Evolutionary conservation across 2,797 vertebrate genomes (phyloP).

Genomic region (Acipenser transmontanus): DNA sequence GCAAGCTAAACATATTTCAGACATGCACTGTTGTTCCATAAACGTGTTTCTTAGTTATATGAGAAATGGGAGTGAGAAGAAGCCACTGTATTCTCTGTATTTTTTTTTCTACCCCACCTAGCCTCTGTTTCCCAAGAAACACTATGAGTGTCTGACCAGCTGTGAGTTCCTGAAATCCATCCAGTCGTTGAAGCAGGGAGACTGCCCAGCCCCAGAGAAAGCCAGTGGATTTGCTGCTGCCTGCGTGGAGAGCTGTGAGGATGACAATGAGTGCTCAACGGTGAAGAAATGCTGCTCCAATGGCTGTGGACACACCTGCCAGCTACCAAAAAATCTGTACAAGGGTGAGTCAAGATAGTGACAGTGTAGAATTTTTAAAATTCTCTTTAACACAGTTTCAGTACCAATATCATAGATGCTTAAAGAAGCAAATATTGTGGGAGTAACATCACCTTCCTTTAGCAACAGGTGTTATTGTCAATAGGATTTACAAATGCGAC

Average conservation of each 20-base stretch:
- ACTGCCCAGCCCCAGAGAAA: conserved; percentile 82
- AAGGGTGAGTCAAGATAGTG: conserved; percentile 66
- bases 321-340: conserved; percentile 83
- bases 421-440: conserved; percentile 33
- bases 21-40: too few species aligned
- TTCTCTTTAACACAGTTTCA: conserved; percentile 30
- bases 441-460: conserved; percentile 27
- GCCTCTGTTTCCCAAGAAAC: conserved; percentile 91
- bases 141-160: conserved; percentile 90
- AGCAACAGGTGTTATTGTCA: too few species aligned
- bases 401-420: conserved; percentile 39
- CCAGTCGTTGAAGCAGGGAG: conserved; percentile 82
- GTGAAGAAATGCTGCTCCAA: conserved; percentile 91
- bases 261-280: conserved; percentile 78
- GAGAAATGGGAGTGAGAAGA: conserved; percentile 39
- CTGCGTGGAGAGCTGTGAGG: conserved; percentile 89
- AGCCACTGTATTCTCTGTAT: conserved; percentile 29
- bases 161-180: conserved; percentile 92
- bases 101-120: conserved; percentile 33
- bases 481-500: too few species aligned
- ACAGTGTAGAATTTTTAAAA: not conserved
- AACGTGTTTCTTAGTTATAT: conserved; percentile 25
- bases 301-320: conserved; percentile 90
- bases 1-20: too few species aligned
- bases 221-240: conserved; percentile 92